Conservation (phyloP, 2,888 invertebrate species). For the Globia sparganii region DNA sequence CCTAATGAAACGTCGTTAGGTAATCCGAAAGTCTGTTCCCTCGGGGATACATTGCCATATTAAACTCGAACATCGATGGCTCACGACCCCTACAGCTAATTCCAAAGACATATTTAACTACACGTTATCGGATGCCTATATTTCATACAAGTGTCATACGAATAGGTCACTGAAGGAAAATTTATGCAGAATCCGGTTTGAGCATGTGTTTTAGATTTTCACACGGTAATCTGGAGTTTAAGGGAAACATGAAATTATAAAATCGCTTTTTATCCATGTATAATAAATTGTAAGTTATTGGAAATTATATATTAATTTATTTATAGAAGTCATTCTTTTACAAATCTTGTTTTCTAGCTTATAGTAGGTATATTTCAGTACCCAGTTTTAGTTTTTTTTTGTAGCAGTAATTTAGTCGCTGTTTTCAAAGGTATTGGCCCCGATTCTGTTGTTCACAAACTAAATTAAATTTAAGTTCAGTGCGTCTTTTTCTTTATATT, state of each 20-base stretch:
- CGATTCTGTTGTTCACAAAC: no score
- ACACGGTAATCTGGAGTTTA: constrained; percentile 1
- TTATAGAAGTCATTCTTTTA: background rate
- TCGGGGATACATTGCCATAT: constrained; percentile 1
- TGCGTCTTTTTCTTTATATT: no score
- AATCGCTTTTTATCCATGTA: background rate
- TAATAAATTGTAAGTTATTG: background rate
- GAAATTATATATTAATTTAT: background rate
- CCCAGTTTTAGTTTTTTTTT: background rate
- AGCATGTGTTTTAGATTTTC: constrained; percentile 47
- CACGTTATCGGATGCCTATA: constrained; percentile 54
- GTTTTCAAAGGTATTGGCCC: background rate
- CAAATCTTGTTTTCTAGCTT: background rate
- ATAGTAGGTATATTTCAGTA: background rate
- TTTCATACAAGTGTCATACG: constrained; percentile 46
- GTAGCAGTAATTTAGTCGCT: background rate
- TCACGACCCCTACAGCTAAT: constrained; percentile 24
- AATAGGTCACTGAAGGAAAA: constrained; percentile 54
- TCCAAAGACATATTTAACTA: constrained; percentile 51
- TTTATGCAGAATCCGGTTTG: constrained; percentile 45
- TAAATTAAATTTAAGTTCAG: no score
- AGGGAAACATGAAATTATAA: background rate
- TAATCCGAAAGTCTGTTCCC: background rate
- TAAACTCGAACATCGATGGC: constrained; percentile 7
- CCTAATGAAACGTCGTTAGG: background rate